Conservation (phyloP, 2,113 vertebrate species). For the Podarcis raffonei region DNA sequence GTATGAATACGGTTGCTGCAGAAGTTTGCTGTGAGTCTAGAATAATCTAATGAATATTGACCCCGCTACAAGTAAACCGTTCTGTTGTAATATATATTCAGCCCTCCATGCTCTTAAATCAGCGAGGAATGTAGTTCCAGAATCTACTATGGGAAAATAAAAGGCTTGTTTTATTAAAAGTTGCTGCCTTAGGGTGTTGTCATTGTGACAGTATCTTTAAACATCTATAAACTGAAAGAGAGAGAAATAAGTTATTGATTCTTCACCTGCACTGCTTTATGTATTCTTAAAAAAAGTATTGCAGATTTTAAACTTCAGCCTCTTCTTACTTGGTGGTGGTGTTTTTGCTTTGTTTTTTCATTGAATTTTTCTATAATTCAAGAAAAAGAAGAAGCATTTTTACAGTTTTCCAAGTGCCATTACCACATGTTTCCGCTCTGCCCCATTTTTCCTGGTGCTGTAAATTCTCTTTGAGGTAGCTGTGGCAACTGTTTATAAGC, state of each 20-base stretch:
- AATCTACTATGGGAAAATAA: constrained; percentile 18
- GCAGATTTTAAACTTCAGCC: constrained; percentile 31
- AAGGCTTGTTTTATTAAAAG: constrained; percentile 50
- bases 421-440: too few species aligned
- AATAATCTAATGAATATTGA: not conserved
- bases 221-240: constrained; percentile 31
- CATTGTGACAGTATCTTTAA: constrained; percentile 51
- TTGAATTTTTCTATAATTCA: not conserved
- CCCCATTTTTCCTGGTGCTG: not conserved
- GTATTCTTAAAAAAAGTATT: constrained; percentile 35
- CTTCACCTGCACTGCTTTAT: constrained; percentile 15
- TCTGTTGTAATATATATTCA: not conserved
- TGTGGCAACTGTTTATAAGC: not conserved
- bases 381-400: not conserved
- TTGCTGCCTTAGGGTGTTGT: constrained; percentile 40
- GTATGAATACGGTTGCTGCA: not conserved
- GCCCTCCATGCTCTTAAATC: not conserved
- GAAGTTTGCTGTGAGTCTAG: not conserved
- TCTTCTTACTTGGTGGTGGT: constrained; percentile 1
- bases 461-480: not conserved
- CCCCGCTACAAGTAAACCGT: not conserved
- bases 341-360: constrained; percentile 18
- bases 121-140: not conserved
- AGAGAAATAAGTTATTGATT: constrained; percentile 57
- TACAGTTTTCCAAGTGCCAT: not conserved